Conservation (phyloP, 2,888 invertebrate species). For the Mythimna ferrago region DNA sequence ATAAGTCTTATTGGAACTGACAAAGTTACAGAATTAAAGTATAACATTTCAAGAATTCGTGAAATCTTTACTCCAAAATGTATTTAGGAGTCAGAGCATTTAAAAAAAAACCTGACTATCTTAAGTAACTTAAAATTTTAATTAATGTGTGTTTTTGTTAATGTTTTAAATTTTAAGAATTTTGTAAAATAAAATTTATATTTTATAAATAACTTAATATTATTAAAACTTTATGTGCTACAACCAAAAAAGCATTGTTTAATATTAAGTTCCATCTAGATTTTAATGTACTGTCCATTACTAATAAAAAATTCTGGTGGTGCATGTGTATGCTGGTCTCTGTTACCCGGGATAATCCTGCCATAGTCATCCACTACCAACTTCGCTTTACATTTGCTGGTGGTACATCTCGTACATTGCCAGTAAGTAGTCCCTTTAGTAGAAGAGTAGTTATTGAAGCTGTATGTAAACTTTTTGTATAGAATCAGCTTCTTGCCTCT, state of each 20-base stretch:
- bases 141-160: no score
- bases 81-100: no score
- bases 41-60: no score
- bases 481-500: constrained; percentile 27
- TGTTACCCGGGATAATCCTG: constrained; percentile 15
- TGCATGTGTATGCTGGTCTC: constrained; percentile 15
- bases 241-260: not conserved
- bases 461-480: constrained; percentile 26
- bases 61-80: no score
- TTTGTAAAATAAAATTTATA: no score
- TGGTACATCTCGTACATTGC: constrained; percentile 11
- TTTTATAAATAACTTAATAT: no score
- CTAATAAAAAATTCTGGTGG: constrained; percentile 14
- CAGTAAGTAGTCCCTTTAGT: constrained; percentile 21
- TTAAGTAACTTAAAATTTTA: no score
- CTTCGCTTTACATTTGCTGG: constrained; percentile 20
- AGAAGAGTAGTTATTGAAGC: constrained; percentile 31
- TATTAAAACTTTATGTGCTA: no score
- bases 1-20: no score
- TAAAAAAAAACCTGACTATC: no score
- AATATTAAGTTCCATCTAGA: not conserved
- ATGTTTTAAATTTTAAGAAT: no score
- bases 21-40: no score
- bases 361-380: constrained; percentile 17
- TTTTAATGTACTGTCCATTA: constrained; percentile 21